Evolutionary conservation across 1,140 invertebrate genomes (phyloP), one percentile per base, ranked within the genome.

Genomic region (Brachystomella parvula): DNA sequence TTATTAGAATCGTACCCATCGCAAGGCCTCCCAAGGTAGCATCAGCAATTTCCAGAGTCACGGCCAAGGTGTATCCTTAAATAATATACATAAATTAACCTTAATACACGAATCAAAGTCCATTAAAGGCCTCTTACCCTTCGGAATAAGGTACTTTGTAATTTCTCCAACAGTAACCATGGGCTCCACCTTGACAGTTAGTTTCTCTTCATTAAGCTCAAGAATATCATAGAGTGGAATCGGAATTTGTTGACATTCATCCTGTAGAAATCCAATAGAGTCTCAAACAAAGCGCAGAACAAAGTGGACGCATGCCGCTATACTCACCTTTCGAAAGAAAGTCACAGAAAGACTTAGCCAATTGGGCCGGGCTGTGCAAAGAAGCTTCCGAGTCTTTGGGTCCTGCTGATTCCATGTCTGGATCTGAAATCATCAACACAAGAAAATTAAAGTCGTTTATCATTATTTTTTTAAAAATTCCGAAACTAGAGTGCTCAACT

Each of bases 261-360:
- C 78, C 77, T 79, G 68, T 17, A 70, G 21, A 33, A 59, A 59
- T 59, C 15, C 24, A 64, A 71, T 28, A 35, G 28, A 67, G 39
- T 29, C 21, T 24, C 31, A 30, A 56, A 44, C 65, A 21, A 26
- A 49, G 31, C 17, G 24, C 30, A 26, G 19, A 44, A 44, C n/a
- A 12, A 44, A 12, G 39, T 44, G 9, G n/a, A 44, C 39, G 9
- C n/a, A 44, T 12, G 39, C 9, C n/a, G 39, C n/a, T 44, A 44
- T 26, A 31, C 47, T 59, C 63, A 78, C 78, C 74, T 86, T 86
- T 71, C 79, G 77, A 76, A 84, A 86, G 75, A 86, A 87, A 0
- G 81, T 86, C 2, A 83, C 84, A 2, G 85, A 86, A 19, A 87
- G 76, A 49, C 83, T 85, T 24, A 84, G 77, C 85, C 85, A 87